These are phyloP conservation scores for zebrafish (Danio rerio) DNA, from an alignment of 2,113 vertebrate species.

Conservation along the genomic window GRCz12tu NC_133192.1:44305501-44306000, in stretches of 20 bases:
- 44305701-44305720: no score
- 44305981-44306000: no score
- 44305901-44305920: no score
- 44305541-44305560: background rate
- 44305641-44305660: background rate
- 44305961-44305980: no score
- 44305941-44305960: no score
- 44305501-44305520: no score
- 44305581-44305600: background rate
- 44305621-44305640: background rate
- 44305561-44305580: no score
- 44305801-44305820: conserved; percentile 91
- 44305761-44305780: conserved; percentile 67
- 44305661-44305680: no score
- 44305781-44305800: conserved; percentile 89
- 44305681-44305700: no score
- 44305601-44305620: background rate
- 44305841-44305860: conserved; percentile 84
- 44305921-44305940: no score
- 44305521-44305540: no score
- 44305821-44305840: conserved; percentile 87
- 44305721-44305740: no score
- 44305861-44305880: conserved; percentile 88
- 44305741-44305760: background rate
- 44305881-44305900: conserved; percentile 79